These are phyloP conservation scores for Melanotaenia nigrans DNA, from an alignment of 2,797 vertebrate genomes.

Conservation along the genomic window DNA sequence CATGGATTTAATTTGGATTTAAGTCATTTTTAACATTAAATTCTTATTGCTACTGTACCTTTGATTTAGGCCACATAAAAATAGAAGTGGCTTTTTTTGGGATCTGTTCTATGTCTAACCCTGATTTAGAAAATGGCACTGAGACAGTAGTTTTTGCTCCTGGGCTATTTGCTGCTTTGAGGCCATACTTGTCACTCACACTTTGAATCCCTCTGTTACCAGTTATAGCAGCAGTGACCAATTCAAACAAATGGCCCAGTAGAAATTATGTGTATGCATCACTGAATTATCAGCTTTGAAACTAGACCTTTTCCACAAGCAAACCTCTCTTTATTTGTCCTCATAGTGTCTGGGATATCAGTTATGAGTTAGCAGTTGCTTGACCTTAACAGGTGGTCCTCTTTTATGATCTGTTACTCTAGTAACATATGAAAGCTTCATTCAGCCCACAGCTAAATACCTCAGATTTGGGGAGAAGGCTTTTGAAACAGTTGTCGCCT, in stretches of 20 bases:
- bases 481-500: constrained; percentile 84
- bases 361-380: constrained; percentile 89
- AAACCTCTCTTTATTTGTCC: constrained; percentile 66
- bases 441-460: constrained; percentile 80
- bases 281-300: constrained; percentile 16
- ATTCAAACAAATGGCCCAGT: constrained; percentile 31
- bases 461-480: constrained; percentile 84
- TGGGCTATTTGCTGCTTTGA: constrained; percentile 54
- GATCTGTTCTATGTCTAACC: constrained; percentile 64
- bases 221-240: constrained; percentile 63
- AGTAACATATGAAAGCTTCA: constrained; percentile 88
- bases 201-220: constrained; percentile 51
- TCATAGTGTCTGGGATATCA: constrained; percentile 66
- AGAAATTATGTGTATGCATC: constrained; percentile 22
- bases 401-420: constrained; percentile 83
- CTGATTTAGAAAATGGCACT: constrained; percentile 61
- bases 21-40: constrained; percentile 11
- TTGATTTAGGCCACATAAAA: constrained; percentile 35
- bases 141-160: constrained; percentile 56
- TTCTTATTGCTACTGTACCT: background rate
- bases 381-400: constrained; percentile 90
- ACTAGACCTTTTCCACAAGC: constrained; percentile 38
- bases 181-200: constrained; percentile 67
- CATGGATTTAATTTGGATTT: constrained; percentile 11
- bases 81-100: constrained; percentile 54